A percentile compares a stretch with the other conserved stretches of the same genome.
Conservation (phyloP, 2,797 vertebrate species). For the Triplophysa bombifrons region DNA sequence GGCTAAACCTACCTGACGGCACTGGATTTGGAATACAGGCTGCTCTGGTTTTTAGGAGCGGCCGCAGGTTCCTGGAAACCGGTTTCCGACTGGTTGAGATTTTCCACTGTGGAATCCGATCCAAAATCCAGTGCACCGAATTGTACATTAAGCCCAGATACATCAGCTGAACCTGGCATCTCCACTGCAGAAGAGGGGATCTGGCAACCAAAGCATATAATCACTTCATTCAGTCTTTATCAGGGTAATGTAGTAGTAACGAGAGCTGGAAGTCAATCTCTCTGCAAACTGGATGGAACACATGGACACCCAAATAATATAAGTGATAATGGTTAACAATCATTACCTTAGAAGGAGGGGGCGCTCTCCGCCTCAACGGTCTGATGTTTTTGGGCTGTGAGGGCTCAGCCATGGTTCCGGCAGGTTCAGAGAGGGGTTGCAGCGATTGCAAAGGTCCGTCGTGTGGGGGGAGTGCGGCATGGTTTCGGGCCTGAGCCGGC, state of each 20-base stretch:
- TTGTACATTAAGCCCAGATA: constrained; percentile 92
- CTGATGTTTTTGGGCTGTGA: constrained; percentile 85
- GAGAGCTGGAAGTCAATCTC: neutral
- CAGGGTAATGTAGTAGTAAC: neutral
- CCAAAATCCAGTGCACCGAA: constrained; percentile 97
- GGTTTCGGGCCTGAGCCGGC: constrained; percentile 62
- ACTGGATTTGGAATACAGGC: constrained; percentile 87
- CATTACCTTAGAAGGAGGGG: constrained; percentile 89
- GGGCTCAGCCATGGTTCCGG: constrained; percentile 62
- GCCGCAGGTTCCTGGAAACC: constrained; percentile 61
- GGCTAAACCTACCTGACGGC: constrained; percentile 76
- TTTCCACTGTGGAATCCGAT: constrained; percentile 82
- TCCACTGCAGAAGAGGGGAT: constrained; percentile 94
- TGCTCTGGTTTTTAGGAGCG: constrained; percentile 75
- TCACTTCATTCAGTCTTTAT: too few species aligned
- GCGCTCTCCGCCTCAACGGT: constrained; percentile 84
- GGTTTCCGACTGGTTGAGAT: constrained; percentile 79
- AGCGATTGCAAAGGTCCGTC: constrained; percentile 64
- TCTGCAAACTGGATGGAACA: neutral
- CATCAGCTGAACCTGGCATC: constrained; percentile 93
- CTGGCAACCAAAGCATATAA: constrained; percentile 66
- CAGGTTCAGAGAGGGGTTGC: constrained; percentile 65
- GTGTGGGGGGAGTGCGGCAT: constrained; percentile 68
- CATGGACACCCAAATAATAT: too few species aligned
- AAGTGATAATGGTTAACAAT: neutral